Percentiles rank a stretch among this genome's conserved stretches.
phyloP scores from a whole-genome alignment of 2,888 invertebrate genomes.

The Xanthorhoe designata region DNA sequence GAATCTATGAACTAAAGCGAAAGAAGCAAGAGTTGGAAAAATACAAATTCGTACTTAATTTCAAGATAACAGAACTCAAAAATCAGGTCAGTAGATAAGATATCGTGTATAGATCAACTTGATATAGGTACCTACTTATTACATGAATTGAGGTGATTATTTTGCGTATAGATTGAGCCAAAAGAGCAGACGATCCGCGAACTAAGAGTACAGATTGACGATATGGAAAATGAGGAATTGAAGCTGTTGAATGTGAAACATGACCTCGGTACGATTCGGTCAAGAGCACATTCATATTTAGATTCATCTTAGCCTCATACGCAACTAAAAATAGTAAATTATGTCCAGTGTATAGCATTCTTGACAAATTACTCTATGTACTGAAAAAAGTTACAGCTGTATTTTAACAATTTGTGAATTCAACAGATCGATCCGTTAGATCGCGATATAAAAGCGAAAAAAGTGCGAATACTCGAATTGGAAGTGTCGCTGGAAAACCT shows the following conservation, averaged over 20 bases:
- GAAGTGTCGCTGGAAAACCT: constrained; percentile 92
- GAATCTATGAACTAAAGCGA: constrained; percentile 92
- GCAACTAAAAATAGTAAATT: not conserved
- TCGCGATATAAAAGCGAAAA: constrained; percentile 93
- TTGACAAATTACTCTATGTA: not conserved
- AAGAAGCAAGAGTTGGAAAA: constrained; percentile 96
- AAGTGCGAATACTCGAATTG: constrained; percentile 92
- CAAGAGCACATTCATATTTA: constrained; percentile 23
- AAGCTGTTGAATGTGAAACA: constrained; percentile 85
- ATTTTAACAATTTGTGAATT: constrained; percentile 40
- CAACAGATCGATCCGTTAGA: constrained; percentile 93
- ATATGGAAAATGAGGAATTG: constrained; percentile 93
- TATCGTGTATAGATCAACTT: constrained; percentile 7
- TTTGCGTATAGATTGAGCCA: constrained; percentile 90
- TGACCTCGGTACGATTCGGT: constrained; percentile 71
- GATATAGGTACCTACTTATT: not conserved
- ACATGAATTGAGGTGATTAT: constrained; percentile 11
- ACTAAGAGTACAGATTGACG: constrained; percentile 91
- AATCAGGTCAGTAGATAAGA: constrained; percentile 81
- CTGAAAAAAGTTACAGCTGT: constrained; percentile 80
- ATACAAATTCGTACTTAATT: constrained; percentile 95
- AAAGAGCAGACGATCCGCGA: constrained; percentile 92
- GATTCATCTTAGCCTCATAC: constrained; percentile 28
- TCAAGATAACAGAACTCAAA: constrained; percentile 95
- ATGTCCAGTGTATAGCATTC: constrained; percentile 3